Conservation (phyloP, 2,888 invertebrate species). For the Minunthozetes semirufus region DNA sequence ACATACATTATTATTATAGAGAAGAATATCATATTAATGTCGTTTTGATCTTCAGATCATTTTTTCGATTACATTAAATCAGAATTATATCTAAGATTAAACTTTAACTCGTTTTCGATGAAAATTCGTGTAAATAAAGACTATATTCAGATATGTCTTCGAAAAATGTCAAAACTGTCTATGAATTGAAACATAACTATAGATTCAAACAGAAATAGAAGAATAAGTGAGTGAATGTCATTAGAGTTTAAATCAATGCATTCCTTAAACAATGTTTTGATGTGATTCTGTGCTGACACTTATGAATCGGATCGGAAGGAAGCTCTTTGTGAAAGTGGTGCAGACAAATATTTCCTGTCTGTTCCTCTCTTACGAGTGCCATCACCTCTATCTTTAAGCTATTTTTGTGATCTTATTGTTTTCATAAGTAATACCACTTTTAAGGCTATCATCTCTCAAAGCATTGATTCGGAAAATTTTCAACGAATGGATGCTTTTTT, state of each 20-base stretch:
- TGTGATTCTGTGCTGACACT: not conserved
- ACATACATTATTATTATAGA: no score
- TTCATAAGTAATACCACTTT: not conserved
- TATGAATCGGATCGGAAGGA: not conserved
- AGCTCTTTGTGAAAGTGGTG: constrained; percentile 1
- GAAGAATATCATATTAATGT: no score
- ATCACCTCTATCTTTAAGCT: not conserved
- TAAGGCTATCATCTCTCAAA: not conserved
- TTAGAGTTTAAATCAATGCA: no score
- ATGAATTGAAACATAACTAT: not conserved
- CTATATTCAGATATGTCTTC: no score
- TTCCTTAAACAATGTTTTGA: not conserved
- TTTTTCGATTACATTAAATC: not conserved
- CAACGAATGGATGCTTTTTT: not conserved
- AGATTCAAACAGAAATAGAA: no score
- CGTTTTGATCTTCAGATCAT: constrained; percentile 14
- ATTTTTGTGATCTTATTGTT: constrained; percentile 9
- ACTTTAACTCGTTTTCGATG: not conserved
- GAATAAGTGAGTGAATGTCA: no score
- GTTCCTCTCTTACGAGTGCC: not conserved
- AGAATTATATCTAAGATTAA: not conserved
- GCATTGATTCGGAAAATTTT: not conserved
- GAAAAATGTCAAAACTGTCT: not conserved
- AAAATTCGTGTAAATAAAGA: no score
- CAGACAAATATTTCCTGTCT: constrained; percentile 11